These are phyloP conservation scores for Bubo bubo DNA, from an alignment of 2,113 vertebrate genomes.

Conservation along the genomic window DNA sequence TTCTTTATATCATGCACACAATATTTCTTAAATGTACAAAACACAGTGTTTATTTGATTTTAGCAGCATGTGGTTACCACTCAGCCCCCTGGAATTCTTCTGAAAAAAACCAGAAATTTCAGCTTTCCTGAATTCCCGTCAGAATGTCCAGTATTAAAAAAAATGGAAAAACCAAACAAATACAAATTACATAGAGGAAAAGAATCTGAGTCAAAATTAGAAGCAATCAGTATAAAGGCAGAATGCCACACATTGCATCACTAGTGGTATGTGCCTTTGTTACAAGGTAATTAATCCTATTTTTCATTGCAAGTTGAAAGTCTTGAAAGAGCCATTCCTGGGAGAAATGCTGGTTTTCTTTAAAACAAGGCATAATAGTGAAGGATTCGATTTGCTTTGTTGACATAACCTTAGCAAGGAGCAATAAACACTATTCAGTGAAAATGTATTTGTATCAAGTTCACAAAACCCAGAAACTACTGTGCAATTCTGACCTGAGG, in stretches of 20 bases:
- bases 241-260: conserved; percentile 56
- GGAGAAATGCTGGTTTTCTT: not conserved
- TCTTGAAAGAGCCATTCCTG: not conserved
- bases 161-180: not conserved
- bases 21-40: not conserved
- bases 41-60: not conserved
- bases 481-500: not conserved
- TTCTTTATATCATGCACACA: not conserved
- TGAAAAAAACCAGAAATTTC: not conserved
- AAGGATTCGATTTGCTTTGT: not conserved
- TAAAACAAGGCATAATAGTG: not conserved
- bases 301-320: not conserved
- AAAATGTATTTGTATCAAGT: not conserved
- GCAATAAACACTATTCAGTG: not conserved
- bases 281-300: conserved; percentile 75
- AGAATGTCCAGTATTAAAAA: not conserved
- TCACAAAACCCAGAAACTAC: not conserved
- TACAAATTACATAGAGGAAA: not conserved
- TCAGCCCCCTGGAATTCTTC: not conserved
- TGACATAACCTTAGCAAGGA: not conserved
- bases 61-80: not conserved
- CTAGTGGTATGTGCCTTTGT: conserved; percentile 59
- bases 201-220: conserved; percentile 2
- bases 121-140: not conserved
- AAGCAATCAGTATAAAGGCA: conserved; percentile 50